Base-by-base conservation (phyloP, 92 coral and sea anemone species). In the Parazoanthus darwini region DNA sequence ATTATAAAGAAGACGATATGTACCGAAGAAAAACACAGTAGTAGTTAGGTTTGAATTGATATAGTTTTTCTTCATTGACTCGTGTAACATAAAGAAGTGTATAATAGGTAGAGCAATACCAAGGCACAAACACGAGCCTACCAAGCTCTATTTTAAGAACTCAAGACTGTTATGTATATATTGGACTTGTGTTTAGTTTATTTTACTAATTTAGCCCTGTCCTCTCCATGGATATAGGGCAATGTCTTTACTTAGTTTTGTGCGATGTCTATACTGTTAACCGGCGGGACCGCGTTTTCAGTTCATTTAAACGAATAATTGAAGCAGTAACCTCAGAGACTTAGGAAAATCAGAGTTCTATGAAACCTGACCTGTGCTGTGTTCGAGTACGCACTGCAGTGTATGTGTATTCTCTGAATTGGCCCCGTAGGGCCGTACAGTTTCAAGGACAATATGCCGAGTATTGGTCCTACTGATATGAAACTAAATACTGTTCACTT, bases 101-200 rank as follows among this genome's bases (percentile, higher is more conserved):
- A 6, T 58, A 4, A 14, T 22, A 51, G 38, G 11, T 1, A 44
- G 46, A 4, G 35, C 37, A 44, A 25, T 78, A 46, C 66, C 3
- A 6, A 38, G 29, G 36, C 56, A 5, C 22, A 44, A 25, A 39
- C 50, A 46, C 15, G 86, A 23, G 39, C 73, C n/a, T 37, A 84
- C 8, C 33, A 33, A 44, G 65, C 59, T 48, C 87, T 84, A 71
- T 84, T 71, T 84, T 84, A 44, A 44, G 87, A 68, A 83, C 78
- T 68, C 36, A 39, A 65, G 38, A 42, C 86, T 66, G 58, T 48
- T 43, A 7, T 15, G 33, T 29, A 71, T 84, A 70, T 76, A 76
- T 70, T 84, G 43, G 67, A 18, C 43, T 20, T 4, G 7, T 15
- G 44, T 23, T 63, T 18, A 63, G 70, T 18, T 63, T 63, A 63